Base-by-base conservation (phyloP, 2,113 vertebrate genomes). In the Oenanthe oenanthe region DNA sequence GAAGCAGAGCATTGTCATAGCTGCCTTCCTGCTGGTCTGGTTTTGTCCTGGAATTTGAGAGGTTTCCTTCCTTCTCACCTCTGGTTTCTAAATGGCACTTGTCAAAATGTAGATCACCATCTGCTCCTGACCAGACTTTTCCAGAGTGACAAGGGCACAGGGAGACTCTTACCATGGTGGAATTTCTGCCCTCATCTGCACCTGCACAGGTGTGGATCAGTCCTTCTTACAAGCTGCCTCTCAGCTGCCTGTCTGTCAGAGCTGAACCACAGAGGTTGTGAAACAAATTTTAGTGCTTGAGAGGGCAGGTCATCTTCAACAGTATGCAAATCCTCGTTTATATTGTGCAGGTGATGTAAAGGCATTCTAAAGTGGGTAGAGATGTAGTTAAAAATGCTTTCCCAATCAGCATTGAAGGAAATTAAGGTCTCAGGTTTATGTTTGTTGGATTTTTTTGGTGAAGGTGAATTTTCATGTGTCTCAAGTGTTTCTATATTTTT, bases 41-140 rank as follows among this genome's bases (percentile, higher is more conserved):
- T 78, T 85, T 82, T 84, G 40, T 74, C 34, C 38, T 82, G 72
- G 93, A 95, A 90, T 85, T 95, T 91, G 48, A 93, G 92, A 81
- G 31, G 63, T 82, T 96, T 91, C 85, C 80, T 96, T 95, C 76
- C n/a, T 95, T 95, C 66, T 40, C 63, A 60, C 56, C 74, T 97
- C 96, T 97, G 89, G 32, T 95, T 97, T 97, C 93, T 70, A 94
- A 60, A 38, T 61, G 66, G 38, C 2, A 1, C 47, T 82, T 88
- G 24, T 74, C 62, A 72, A 85, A 94, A 42, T 13, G 36, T 86
- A 90, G 86, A 83, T 89, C 73, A 71, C 79, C 78, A 43, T 40
- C 76, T 76, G n/a, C 76, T 89, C 48, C 84, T 81, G 72, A 89
- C 88, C 45, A 95, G 66, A 42, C 58, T 95, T 88, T 54, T 95